These are phyloP conservation scores for Ophiodon elongatus DNA, from an alignment of 2,113 vertebrate genomes.

Conservation along the genomic window DNA sequence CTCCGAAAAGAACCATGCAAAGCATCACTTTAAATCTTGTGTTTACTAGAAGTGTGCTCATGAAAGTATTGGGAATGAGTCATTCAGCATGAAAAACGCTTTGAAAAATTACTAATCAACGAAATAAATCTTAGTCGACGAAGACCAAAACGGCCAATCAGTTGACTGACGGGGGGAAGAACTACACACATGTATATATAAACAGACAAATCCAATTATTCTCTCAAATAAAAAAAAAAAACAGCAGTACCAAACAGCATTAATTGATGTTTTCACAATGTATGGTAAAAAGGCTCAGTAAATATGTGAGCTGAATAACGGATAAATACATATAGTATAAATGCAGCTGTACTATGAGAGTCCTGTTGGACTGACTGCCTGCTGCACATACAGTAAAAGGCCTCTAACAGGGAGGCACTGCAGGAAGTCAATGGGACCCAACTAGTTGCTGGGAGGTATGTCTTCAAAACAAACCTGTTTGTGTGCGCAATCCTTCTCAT, in stretches of 20 bases:
- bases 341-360: not conserved
- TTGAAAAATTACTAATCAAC: too few relatives aligned
- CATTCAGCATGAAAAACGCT: too few relatives aligned
- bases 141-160: too few relatives aligned
- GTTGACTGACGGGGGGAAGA: too few relatives aligned
- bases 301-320: not conserved
- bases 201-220: not conserved
- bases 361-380: not conserved
- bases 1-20: not conserved
- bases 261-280: not conserved
- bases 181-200: too few relatives aligned
- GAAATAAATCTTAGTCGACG: too few relatives aligned
- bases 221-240: not conserved
- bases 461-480: constrained; percentile 43
- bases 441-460: constrained; percentile 11
- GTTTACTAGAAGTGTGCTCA: too few relatives aligned
- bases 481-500: not conserved
- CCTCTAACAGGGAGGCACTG: not conserved
- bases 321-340: not conserved
- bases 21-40: too few relatives aligned
- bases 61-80: not conserved
- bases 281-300: not conserved
- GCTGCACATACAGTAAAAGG: not conserved
- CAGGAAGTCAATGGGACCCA: not conserved
- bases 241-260: not conserved